A percentile compares a stretch with the other conserved stretches of the same genome.
phyloP scores from a whole-genome alignment of 2,797 vertebrate genomes.

The Sorex maritimensis region DNA sequence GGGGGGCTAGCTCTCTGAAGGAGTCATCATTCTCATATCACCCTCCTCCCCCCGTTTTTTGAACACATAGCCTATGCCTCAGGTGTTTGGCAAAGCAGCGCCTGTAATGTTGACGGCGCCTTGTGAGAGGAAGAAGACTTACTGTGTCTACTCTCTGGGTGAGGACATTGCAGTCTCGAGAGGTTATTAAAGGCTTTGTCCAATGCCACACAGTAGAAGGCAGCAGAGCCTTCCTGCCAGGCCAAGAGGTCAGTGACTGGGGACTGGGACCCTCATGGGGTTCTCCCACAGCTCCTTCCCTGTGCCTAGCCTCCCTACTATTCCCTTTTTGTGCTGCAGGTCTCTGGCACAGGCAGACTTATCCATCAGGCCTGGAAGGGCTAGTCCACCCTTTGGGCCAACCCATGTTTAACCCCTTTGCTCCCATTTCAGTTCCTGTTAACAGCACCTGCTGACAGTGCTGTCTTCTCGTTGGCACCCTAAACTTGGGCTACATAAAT shows the following conservation, averaged over 20 bases:
- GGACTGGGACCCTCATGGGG: neutral
- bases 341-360: neutral
- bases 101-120: constrained; percentile 18
- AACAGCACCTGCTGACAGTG: constrained; percentile 68
- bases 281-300: neutral
- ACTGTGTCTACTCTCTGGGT: neutral
- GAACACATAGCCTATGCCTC: constrained; percentile 10
- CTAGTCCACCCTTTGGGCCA: neutral
- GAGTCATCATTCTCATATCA: constrained; percentile 20
- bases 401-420: constrained; percentile 71
- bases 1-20: constrained; percentile 26
- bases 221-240: constrained; percentile 61
- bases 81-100: constrained; percentile 19
- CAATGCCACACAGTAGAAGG: constrained; percentile 47
- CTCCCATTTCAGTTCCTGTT: constrained; percentile 81
- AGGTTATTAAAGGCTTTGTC: constrained; percentile 55
- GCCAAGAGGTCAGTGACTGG: neutral
- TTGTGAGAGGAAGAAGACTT: constrained; percentile 61
- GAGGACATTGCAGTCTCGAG: constrained; percentile 43
- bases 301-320: neutral
- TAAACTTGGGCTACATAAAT: constrained; percentile 79
- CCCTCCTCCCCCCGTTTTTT: constrained; percentile 49
- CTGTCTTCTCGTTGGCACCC: constrained; percentile 45
- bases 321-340: neutral
- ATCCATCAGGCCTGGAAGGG: constrained; percentile 37